Percentiles rank a stretch among this genome's conserved stretches.
phyloP scores from a whole-genome alignment of 2,113 vertebrate genomes.

The Ammospiza caudacuta region DNA sequence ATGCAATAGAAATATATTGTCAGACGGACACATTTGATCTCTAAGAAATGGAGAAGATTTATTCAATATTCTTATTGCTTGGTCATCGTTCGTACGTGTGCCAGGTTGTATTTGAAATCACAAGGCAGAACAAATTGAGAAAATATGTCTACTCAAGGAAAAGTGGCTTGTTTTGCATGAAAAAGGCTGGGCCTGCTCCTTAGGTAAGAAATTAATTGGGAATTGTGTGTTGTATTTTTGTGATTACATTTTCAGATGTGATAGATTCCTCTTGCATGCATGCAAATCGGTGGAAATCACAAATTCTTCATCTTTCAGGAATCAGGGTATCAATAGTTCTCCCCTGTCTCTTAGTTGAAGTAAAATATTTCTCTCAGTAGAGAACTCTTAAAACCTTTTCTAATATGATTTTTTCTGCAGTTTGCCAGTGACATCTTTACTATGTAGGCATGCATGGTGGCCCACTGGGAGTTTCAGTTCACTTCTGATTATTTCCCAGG shows the following conservation, averaged over 20 bases:
- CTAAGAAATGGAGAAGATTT: background rate
- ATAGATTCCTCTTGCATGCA: background rate
- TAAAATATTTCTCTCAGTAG: background rate
- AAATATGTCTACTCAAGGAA: background rate
- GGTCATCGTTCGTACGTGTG: accelerated
- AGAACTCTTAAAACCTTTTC: background rate
- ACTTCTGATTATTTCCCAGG: constrained; percentile 23
- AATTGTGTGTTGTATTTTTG: background rate
- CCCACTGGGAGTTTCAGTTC: constrained; percentile 26
- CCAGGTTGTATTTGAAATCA: background rate
- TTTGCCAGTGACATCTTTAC: background rate
- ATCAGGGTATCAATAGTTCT: background rate
- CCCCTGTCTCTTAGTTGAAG: background rate
- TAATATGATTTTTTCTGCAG: background rate
- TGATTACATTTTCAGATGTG: background rate
- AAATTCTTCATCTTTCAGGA: background rate
- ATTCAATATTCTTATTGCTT: background rate
- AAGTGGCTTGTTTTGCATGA: background rate
- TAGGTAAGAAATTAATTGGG: background rate
- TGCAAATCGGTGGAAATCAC: background rate
- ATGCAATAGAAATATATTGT: background rate
- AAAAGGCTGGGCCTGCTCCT: background rate
- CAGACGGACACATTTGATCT: background rate
- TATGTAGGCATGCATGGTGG: background rate
- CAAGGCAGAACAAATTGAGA: background rate